Conservation (phyloP, 2,113 vertebrate genomes). For the Rhinichthys klamathensis region DNA sequence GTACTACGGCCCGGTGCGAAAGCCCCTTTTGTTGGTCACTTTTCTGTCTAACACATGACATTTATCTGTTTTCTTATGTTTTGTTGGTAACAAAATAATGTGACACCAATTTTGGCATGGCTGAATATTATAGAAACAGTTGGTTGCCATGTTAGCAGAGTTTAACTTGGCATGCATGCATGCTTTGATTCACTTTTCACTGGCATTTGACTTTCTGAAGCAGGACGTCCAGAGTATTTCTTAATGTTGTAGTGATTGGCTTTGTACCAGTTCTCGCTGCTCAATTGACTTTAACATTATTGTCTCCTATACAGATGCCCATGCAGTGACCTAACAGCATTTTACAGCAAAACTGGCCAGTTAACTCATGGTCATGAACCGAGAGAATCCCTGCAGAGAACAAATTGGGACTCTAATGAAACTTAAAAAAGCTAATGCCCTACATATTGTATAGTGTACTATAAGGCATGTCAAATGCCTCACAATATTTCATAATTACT, state of each 20-base stretch:
- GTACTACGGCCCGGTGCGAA: no score
- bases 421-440: not conserved
- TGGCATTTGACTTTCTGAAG: not conserved
- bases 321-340: not conserved
- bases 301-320: not conserved
- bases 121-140: constrained; percentile 4
- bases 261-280: not conserved
- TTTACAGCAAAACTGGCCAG: not conserved
- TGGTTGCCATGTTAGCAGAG: not conserved
- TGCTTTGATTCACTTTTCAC: not conserved
- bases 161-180: not conserved
- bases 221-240: not conserved
- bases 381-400: not conserved
- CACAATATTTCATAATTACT: no score
- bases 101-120: not conserved
- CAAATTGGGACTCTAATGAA: not conserved
- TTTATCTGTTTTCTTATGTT: not conserved
- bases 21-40: not conserved
- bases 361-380: no score
- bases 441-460: not conserved
- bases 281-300: not conserved
- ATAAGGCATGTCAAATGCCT: no score
- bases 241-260: not conserved
- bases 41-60: not conserved
- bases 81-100: not conserved